Evolutionary conservation across 2,113 vertebrate species (phyloP), one percentile per base, ranked within the genome.

Genomic region (Benitochromis conjunctus): DNA sequence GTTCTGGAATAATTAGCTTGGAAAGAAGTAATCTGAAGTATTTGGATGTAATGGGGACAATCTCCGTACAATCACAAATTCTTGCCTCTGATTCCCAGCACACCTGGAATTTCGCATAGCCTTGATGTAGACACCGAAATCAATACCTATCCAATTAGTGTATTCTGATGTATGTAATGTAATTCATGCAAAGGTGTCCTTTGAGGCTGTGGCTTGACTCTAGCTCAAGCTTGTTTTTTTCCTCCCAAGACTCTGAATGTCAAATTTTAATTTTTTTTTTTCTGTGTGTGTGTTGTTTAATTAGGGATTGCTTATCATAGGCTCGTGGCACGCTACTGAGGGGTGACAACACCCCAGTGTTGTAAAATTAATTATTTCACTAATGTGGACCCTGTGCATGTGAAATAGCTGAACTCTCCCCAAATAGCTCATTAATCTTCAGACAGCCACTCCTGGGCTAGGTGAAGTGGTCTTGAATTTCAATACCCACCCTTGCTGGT

Each of bases 371-470:
- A 97, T 97, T 97, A 95, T 94, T 96, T 94, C 91, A 95, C 95
- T 93, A 96, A 95, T 93, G 91, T 96, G 92, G 94, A 95, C 93
- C 94, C 92, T 79, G 91, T 92, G 94, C 94, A 92, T 96, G 95
- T 94, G 83, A 92, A 97, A 97, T 94, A 88, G 92, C 95, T 97
- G 96, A 97, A 97, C 93, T 96, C 88, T 95, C 92, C 94, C 95
- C 95, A 95, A 96, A 96, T 95, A 97, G 95, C 92, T 97, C 96
- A 97, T 98, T 98, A 98, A 97, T 97, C 97, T 97, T 97, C 94
- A 96, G 94, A 92, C 90, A 95, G 88, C 86, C 95, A 93, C 92
- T 96, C 94, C 86, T 95, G 91, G 91, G 90, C 85, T 93, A 92
- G 88, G 90, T 95, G 93, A 96, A 94, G 94, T 86, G 93, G 89